A percentile compares a stretch with the other conserved stretches of the same genome.
These are phyloP conservation scores for Apogon talboti DNA, from an alignment of 2,797 vertebrate species.

Conservation along the genomic window DNA sequence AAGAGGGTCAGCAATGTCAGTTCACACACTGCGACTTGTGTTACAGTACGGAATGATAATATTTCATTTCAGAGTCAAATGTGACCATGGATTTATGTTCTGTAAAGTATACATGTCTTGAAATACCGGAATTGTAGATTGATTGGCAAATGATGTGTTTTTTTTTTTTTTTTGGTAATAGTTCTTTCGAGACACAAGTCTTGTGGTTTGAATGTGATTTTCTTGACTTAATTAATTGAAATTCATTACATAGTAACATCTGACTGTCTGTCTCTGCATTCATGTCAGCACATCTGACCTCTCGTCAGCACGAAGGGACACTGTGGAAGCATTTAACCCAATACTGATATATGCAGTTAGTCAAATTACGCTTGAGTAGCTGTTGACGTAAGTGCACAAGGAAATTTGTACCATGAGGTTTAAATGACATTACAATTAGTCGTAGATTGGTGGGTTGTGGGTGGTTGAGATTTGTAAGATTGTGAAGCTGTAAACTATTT, in stretches of 20 bases:
- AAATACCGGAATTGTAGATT: neutral
- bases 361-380: conserved; percentile 51
- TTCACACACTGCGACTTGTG: conserved; percentile 7
- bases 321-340: conserved; percentile 59
- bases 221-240: conserved; percentile 58
- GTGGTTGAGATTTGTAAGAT: neutral
- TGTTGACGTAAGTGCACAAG: conserved; percentile 25
- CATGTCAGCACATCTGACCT: conserved; percentile 39
- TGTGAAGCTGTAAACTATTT: neutral
- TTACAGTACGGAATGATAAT: conserved; percentile 8
- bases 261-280: conserved; percentile 25
- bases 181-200: conserved; percentile 34
- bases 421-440: conserved; percentile 19
- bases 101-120: neutral
- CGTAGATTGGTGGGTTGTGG: neutral
- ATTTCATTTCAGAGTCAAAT: neutral
- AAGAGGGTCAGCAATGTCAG: conserved; percentile 12
- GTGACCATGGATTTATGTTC: neutral
- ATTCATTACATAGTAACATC: conserved; percentile 37
- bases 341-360: conserved; percentile 57
- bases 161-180: neutral
- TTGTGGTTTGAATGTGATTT: conserved; percentile 49
- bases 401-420: conserved; percentile 56
- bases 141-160: conserved; percentile 27
- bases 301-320: conserved; percentile 32